These are phyloP conservation scores for Acronicta aceris DNA, from an alignment of 2,888 invertebrate species.

Conservation along the genomic window DNA sequence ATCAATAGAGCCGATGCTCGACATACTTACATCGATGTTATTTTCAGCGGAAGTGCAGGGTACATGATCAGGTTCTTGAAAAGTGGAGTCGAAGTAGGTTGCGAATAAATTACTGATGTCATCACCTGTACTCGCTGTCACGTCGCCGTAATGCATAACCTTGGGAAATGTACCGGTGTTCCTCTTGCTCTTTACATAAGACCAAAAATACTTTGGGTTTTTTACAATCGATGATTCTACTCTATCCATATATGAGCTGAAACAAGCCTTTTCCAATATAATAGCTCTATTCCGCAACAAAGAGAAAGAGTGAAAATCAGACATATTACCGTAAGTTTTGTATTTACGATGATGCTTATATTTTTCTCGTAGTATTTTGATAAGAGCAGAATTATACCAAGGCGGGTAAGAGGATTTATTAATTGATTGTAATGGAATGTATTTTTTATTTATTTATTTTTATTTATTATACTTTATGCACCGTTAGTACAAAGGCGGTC, in stretches of 20 bases:
- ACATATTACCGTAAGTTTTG: constrained; percentile 17
- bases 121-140: constrained; percentile 24
- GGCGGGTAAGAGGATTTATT: constrained; percentile 17
- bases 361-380: constrained; percentile 42
- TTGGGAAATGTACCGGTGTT: constrained; percentile 34
- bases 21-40: too few species aligned
- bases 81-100: constrained; percentile 19
- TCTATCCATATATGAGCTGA: constrained; percentile 9
- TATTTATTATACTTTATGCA: too few species aligned
- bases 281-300: constrained; percentile 30
- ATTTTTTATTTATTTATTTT: too few species aligned
- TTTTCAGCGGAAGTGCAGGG: too few species aligned
- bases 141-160: constrained; percentile 21
- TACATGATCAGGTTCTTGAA: too few species aligned
- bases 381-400: constrained; percentile 45
- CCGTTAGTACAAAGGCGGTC: too few species aligned
- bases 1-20: too few species aligned
- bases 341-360: constrained; percentile 18
- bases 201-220: constrained; percentile 43
- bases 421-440: constrained; percentile 4
- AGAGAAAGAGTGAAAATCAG: constrained; percentile 18
- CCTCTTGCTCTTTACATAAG: constrained; percentile 37
- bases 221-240: constrained; percentile 28
- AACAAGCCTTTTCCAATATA: too few species aligned
- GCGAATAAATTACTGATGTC: constrained; percentile 44